A percentile compares a stretch with the other conserved stretches of the same genome.
Evolutionary conservation across 2,113 vertebrate species (phyloP).

Genomic region (Trichomycterus rosablanca): DNA sequence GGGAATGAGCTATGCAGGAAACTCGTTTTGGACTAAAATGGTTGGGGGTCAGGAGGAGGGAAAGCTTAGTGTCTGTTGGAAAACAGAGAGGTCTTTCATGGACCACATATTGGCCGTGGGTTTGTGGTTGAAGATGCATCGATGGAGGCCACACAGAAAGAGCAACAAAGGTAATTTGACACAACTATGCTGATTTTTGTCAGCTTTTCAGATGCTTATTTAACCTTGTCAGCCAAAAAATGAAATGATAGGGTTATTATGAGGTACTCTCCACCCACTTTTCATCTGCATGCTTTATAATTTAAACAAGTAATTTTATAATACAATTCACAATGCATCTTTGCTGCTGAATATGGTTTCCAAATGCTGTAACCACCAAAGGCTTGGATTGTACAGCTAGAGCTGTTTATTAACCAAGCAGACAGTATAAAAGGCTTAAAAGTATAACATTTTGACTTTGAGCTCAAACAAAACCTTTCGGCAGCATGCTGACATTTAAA

Average conservation of each 20-base stretch:
- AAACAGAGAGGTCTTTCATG: constrained; percentile 54
- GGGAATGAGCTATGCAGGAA: constrained; percentile 22
- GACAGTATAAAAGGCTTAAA: constrained; percentile 13
- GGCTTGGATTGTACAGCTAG: constrained; percentile 9
- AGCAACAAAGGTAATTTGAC: constrained; percentile 3
- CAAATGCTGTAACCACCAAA: background rate
- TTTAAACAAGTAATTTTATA: constrained; percentile 1
- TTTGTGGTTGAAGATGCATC: constrained; percentile 18
- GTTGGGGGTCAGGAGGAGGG: constrained; percentile 6
- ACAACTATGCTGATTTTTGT: constrained; percentile 12
- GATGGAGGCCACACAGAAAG: constrained; percentile 28
- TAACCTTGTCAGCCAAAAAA: constrained; percentile 20
- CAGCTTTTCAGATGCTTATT: constrained; percentile 20
- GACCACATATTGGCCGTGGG: constrained; percentile 7
- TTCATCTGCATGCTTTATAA: constrained; percentile 1
- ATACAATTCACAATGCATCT: constrained; percentile 21
- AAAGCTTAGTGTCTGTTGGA: constrained; percentile 24
- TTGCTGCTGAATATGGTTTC: background rate
- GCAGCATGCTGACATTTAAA: constrained; percentile 27
- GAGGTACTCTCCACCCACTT: background rate
- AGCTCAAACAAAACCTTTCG: constrained; percentile 22
- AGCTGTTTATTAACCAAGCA: constrained; percentile 14
- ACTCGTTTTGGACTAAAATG: constrained; percentile 3
- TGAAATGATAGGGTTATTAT: constrained; percentile 16
- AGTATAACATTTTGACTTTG: constrained; percentile 16